phyloP scores from a whole-genome alignment of 2,797 vertebrate genomes.

The Bryconaethiops microstoma region DNA sequence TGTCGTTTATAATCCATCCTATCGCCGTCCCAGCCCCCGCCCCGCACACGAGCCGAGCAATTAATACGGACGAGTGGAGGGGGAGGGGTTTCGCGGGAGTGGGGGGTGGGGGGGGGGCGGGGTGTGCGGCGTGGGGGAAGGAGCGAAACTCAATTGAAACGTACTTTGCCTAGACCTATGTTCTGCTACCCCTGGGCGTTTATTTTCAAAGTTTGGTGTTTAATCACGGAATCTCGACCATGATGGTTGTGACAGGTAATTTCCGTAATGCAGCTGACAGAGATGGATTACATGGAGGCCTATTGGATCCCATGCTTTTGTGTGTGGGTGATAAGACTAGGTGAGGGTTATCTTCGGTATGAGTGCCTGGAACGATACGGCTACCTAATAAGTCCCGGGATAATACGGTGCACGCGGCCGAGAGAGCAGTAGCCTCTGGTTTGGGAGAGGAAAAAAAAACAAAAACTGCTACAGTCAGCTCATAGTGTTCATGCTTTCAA shows the following conservation, averaged over 20 bases:
- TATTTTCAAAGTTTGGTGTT: constrained; percentile 77
- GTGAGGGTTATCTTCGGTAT: constrained; percentile 78
- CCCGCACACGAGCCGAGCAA: constrained; percentile 34
- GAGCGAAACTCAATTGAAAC: constrained; percentile 65
- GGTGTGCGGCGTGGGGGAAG: background rate
- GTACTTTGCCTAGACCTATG: constrained; percentile 61
- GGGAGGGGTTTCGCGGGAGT: background rate
- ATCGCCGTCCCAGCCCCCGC: background rate
- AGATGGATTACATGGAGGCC: constrained; percentile 83
- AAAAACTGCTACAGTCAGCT: background rate
- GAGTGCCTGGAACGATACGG: constrained; percentile 73
- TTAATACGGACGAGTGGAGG: constrained; percentile 20
- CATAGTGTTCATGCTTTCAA: background rate
- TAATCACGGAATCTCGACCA: constrained; percentile 84
- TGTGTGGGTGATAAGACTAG: constrained; percentile 80
- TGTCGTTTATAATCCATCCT: constrained; percentile 63
- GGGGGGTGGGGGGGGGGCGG: background rate
- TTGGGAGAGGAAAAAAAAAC: constrained; percentile 44
- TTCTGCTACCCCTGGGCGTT: constrained; percentile 77
- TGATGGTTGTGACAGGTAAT: constrained; percentile 88
- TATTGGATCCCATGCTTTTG: constrained; percentile 80
- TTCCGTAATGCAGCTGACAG: constrained; percentile 87
- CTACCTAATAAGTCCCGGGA: constrained; percentile 79
- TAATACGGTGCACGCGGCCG: constrained; percentile 67
- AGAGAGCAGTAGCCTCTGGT: constrained; percentile 59